phyloP scores from a whole-genome alignment of 2,797 vertebrate species.

The Syncerus caffer region DNA sequence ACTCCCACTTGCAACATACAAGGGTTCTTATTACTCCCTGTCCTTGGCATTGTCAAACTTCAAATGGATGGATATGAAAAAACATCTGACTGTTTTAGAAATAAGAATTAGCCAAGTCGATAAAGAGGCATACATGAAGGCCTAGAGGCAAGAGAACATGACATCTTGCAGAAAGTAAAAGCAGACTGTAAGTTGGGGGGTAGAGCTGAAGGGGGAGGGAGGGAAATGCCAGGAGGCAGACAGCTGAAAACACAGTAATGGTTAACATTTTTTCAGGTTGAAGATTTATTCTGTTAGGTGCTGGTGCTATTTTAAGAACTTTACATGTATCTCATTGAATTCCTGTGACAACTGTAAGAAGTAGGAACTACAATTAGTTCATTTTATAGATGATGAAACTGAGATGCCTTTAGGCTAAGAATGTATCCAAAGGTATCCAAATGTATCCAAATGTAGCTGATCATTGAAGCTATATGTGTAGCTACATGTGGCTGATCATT shows the following conservation, averaged over 20 bases:
- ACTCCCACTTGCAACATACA: background rate
- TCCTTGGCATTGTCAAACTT: background rate
- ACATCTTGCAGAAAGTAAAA: background rate
- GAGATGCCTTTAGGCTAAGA: background rate
- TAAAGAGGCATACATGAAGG: background rate
- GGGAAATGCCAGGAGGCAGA: background rate
- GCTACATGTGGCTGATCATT: background rate
- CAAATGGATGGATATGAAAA: conserved; percentile 9
- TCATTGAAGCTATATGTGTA: background rate
- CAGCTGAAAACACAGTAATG: background rate
- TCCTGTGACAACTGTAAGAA: background rate
- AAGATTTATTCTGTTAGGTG: background rate
- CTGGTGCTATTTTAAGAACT: background rate
- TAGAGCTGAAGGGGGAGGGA: background rate
- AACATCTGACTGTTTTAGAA: background rate
- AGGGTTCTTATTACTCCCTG: background rate
- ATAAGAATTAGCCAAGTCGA: background rate
- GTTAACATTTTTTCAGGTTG: background rate
- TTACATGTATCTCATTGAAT: background rate
- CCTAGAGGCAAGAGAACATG: background rate
- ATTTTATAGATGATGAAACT: background rate
- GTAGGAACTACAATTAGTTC: background rate
- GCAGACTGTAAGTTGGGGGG: background rate
- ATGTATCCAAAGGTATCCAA: background rate
- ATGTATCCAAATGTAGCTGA: background rate